phyloP scores from a whole-genome alignment of 1,140 invertebrate genomes.

The Lepidurus packardi region DNA sequence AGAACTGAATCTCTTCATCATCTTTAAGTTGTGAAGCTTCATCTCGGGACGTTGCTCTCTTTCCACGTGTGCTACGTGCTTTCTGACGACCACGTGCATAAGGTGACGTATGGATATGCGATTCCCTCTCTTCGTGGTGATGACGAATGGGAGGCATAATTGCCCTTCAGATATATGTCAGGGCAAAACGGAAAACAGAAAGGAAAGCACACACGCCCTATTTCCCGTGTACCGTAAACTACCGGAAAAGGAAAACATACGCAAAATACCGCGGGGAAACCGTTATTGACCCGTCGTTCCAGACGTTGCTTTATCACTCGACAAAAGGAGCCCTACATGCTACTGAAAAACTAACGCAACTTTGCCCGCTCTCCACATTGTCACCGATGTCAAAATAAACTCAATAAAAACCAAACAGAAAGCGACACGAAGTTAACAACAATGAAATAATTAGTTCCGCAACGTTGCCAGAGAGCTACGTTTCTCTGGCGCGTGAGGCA shows the following conservation, averaged over 20 bases:
- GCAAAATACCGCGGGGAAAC: background rate
- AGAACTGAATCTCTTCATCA: background rate
- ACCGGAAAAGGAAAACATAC: background rate
- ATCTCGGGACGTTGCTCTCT: background rate
- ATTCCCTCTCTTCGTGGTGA: background rate
- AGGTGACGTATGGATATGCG: background rate
- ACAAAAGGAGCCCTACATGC: too few relatives aligned
- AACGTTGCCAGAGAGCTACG: background rate
- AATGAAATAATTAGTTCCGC: background rate
- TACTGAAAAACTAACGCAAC: too few relatives aligned
- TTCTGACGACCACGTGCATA: background rate
- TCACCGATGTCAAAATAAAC: too few relatives aligned
- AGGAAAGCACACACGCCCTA: background rate
- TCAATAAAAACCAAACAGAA: too few relatives aligned
- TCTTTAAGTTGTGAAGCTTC: background rate
- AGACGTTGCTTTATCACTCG: too few relatives aligned
- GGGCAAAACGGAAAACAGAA: background rate
- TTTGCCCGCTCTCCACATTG: too few relatives aligned
- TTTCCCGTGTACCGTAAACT: background rate
- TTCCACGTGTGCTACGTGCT: background rate
- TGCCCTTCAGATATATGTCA: background rate
- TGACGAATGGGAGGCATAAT: background rate
- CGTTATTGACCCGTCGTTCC: too few relatives aligned
- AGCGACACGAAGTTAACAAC: background rate
- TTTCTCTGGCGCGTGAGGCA: background rate